Conservation (phyloP, 2,113 vertebrate species). For the Takifugu bimaculatus region DNA sequence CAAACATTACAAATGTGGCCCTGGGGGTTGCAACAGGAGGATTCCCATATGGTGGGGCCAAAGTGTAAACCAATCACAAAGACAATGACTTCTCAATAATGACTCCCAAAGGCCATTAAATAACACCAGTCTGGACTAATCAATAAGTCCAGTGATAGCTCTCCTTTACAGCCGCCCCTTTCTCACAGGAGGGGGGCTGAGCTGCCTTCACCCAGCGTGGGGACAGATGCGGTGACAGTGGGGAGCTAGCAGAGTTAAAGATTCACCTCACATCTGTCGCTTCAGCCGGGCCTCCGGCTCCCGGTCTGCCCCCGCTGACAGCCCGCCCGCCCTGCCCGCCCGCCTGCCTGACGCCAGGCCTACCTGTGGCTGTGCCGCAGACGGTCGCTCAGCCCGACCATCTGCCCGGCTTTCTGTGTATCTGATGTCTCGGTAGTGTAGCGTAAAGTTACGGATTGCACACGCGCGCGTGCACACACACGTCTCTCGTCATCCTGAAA, state of each 20-base stretch:
- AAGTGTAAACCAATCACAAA: constrained; percentile 61
- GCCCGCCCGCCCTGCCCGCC: constrained; percentile 49
- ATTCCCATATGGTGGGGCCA: constrained; percentile 56
- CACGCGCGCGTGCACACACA: constrained; percentile 30
- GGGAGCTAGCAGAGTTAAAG: constrained; percentile 70
- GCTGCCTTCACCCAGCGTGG: constrained; percentile 13
- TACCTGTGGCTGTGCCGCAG: constrained; percentile 60
- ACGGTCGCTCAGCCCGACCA: constrained; percentile 41
- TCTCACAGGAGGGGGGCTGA: constrained; percentile 60
- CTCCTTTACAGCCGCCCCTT: constrained; percentile 51
- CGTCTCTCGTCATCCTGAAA: not conserved
- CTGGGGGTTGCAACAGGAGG: constrained; percentile 47
- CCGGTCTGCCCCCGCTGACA: constrained; percentile 57
- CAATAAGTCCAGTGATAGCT: constrained; percentile 75
- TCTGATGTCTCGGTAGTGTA: constrained; percentile 9
- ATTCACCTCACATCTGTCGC: constrained; percentile 80
- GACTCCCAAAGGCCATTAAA: constrained; percentile 75
- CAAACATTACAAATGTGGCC: constrained; percentile 22
- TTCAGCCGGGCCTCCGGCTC: constrained; percentile 46
- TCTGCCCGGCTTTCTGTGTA: constrained; percentile 43
- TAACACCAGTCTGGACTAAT: constrained; percentile 62
- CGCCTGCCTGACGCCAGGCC: constrained; percentile 55
- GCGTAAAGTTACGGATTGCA: not conserved
- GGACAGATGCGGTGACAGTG: constrained; percentile 75
- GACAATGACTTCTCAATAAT: constrained; percentile 64